Conservation (phyloP, 2,113 vertebrate species). For the Salvelinus namaycush region DNA sequence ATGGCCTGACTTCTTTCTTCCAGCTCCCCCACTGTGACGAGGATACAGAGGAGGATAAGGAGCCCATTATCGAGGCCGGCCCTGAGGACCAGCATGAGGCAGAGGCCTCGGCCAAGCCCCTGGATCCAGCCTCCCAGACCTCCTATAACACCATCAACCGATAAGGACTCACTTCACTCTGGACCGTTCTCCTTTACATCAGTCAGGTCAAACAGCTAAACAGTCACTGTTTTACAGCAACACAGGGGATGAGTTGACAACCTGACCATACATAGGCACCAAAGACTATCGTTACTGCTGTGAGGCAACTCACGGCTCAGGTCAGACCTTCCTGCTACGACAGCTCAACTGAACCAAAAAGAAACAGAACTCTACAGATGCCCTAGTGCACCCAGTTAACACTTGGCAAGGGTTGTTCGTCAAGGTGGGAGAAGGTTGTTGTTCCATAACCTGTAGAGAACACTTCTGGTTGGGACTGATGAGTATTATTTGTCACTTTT, state of each 20-base stretch:
- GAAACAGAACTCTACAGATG: neutral
- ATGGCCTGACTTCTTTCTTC: constrained; percentile 81
- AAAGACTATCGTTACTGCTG: neutral
- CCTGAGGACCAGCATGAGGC: neutral
- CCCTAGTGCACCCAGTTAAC: neutral
- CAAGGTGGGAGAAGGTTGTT: neutral
- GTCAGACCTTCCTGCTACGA: neutral
- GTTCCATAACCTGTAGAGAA: neutral
- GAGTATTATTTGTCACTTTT: neutral
- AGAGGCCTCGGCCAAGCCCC: constrained; percentile 32
- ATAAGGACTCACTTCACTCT: constrained; percentile 15
- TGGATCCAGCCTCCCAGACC: constrained; percentile 57
- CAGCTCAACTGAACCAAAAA: neutral
- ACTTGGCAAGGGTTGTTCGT: neutral
- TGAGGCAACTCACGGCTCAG: neutral
- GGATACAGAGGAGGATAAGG: constrained; percentile 58
- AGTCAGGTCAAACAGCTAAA: neutral
- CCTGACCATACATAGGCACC: neutral
- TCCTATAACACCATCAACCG: constrained; percentile 79
- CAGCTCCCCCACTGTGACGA: constrained; percentile 72
- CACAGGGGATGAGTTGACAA: neutral
- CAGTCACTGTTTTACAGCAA: neutral
- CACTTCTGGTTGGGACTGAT: neutral
- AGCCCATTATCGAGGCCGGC: constrained; percentile 57
- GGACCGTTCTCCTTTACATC: neutral